Evolutionary conservation across 2,888 invertebrate species (phyloP).

Genomic region (Schrankia costaestrigalis): DNA sequence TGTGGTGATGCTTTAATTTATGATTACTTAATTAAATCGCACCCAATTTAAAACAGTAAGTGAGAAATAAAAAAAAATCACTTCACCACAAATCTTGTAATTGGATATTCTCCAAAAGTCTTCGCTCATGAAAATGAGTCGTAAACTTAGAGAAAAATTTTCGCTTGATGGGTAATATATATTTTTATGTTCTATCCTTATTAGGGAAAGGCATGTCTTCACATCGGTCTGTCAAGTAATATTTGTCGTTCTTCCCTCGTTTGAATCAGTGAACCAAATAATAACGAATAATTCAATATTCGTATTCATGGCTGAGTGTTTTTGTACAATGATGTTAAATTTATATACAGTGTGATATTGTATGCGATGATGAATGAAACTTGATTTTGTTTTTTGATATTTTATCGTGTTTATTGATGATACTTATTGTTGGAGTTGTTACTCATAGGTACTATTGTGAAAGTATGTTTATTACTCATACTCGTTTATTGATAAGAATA

Average conservation of each 20-base stretch:
- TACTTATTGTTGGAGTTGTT: too few species aligned
- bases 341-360: too few species aligned
- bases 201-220: slow-evolving; percentile 26
- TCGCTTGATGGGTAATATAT: slow-evolving; percentile 33
- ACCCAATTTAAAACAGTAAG: slow-evolving; percentile 19
- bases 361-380: too few species aligned
- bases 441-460: too few species aligned
- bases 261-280: slow-evolving; percentile 30
- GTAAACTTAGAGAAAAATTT: slow-evolving; percentile 35
- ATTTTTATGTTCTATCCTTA: slow-evolving; percentile 33
- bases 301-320: slow-evolving; percentile 12
- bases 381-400: too few species aligned
- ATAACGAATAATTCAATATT: slow-evolving; percentile 32
- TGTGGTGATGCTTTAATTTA: too few species aligned
- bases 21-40: slow-evolving; percentile 17
- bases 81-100: slow-evolving; percentile 29
- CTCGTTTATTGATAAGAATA: too few species aligned
- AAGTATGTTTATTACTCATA: too few species aligned
- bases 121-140: slow-evolving; percentile 33
- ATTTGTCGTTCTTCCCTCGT: slow-evolving; percentile 19
- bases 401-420: too few species aligned
- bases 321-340: slow-evolving; percentile 14
- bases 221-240: slow-evolving; percentile 30
- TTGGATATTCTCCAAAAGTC: slow-evolving; percentile 32
- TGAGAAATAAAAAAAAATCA: slow-evolving; percentile 29